phyloP scores from a whole-genome alignment of 2,888 invertebrate genomes.

The Trachelus stipa region DNA sequence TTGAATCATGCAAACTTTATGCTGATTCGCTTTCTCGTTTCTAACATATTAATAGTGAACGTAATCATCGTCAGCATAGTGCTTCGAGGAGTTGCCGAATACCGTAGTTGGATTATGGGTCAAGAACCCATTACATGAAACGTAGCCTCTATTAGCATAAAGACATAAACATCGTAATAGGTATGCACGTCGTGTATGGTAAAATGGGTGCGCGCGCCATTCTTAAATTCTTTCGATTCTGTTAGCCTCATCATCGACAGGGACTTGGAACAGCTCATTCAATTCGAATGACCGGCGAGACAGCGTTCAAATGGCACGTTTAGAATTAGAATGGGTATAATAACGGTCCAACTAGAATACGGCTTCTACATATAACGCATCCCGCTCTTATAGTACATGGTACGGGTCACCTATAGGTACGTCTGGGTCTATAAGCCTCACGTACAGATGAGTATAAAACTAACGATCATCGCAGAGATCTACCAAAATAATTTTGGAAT shows the following conservation, averaged over 20 bases:
- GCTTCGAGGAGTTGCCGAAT: background rate
- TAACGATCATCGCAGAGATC: background rate
- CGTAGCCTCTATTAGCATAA: slow-evolving; percentile 36
- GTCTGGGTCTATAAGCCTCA: background rate
- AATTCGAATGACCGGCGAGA: slow-evolving; percentile 2
- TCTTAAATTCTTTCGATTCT: background rate
- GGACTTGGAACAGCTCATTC: slow-evolving; percentile 9
- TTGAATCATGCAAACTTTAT: background rate
- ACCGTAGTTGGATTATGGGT: background rate
- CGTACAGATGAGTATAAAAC: background rate
- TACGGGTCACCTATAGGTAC: background rate
- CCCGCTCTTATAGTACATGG: background rate
- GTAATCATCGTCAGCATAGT: background rate
- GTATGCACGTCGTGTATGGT: slow-evolving; percentile 25
- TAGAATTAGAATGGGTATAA: slow-evolving; percentile 42
- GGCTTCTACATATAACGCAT: background rate
- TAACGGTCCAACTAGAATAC: slow-evolving; percentile 22
- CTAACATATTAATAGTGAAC: background rate
- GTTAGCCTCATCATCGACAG: background rate
- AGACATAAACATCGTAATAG: slow-evolving; percentile 34
- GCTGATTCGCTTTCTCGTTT: background rate
- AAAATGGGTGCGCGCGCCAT: slow-evolving; percentile 17
- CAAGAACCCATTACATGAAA: slow-evolving; percentile 6
- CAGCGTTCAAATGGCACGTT: slow-evolving; percentile 27
- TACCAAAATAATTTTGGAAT: background rate